Evolutionary conservation across 2,888 invertebrate species (phyloP), one percentile per base, ranked within the genome.

Genomic region (Clivina fossor): DNA sequence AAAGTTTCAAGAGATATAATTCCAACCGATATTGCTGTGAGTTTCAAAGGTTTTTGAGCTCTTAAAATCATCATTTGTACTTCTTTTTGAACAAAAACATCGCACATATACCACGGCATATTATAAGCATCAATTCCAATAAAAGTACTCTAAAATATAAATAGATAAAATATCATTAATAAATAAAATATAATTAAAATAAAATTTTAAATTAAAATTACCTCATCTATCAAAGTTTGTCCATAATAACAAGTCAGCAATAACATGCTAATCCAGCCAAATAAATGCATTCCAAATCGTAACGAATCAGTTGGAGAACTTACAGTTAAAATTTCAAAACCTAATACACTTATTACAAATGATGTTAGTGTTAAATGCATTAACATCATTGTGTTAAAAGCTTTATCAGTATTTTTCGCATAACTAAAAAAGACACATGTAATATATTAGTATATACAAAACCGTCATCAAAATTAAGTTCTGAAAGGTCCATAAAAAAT

Each of bases 311-410:
- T 60, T 50, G 53, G 58, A 28, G 62, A 60, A 9, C 61, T 58
- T 16, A 64, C 66, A 58, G 64, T 64, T 15, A 67, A 60, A 11
- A 68, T 63, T 60, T 66, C 57, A 54, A 65, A 66, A 19, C 68
- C 68, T 40, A 69, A 57, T 4, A 66, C 61, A 41, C 68, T 66
- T 37, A 69, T 63, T 4, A 67, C 62, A 50, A 69, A 60, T 16
- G 66, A 65, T n/a, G 66, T 67, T 49, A 65, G 61, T 9, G 66
- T 64, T 32, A 69, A 64, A 50, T 69, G 67, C 22, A 68, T 60
- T 11, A 69, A 41, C 62, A 69, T 61, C 65, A 67, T 68, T 5
- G 57, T 57, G 18, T 61, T 64, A 32, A 69, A 69, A 4, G 65
- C 62, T 11, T 62, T 40, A 35, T 64, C 62, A 5, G 58, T 51